Conservation (phyloP, 2,797 vertebrate species). For the Poeciliopsis paucimaculata region DNA sequence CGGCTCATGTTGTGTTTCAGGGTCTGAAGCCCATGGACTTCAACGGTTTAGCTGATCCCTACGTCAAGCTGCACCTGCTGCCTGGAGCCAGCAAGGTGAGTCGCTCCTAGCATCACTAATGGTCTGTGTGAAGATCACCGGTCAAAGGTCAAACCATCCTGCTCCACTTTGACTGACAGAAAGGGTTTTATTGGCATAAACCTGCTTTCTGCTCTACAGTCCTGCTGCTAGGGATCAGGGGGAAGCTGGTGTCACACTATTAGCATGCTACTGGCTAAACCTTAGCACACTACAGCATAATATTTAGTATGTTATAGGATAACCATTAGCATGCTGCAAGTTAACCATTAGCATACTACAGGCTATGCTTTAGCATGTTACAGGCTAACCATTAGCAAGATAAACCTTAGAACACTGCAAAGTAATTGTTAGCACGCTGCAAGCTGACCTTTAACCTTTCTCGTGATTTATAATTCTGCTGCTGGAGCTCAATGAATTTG, state of each 20-base stretch:
- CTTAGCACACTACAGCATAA: no score
- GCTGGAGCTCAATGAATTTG: no score
- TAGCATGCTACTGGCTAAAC: no score
- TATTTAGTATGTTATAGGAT: no score
- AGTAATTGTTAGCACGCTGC: no score
- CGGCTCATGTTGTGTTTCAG: slow-evolving; percentile 57
- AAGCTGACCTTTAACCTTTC: no score
- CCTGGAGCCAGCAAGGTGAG: slow-evolving; percentile 90
- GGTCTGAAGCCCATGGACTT: slow-evolving; percentile 94
- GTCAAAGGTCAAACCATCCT: neutral
- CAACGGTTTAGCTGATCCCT: slow-evolving; percentile 90
- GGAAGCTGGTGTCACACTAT: neutral
- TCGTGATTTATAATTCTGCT: no score
- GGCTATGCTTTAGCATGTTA: no score
- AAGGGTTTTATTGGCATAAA: neutral
- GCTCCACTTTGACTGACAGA: neutral
- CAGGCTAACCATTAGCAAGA: no score
- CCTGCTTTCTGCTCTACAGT: neutral
- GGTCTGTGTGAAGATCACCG: neutral
- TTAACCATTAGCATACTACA: no score
- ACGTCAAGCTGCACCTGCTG: slow-evolving; percentile 90
- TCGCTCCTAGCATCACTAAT: neutral
- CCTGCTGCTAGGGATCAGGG: neutral
- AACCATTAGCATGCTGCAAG: no score
- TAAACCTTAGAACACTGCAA: no score